Conservation (phyloP, 2,113 vertebrate species). For the Macrotus californicus region DNA sequence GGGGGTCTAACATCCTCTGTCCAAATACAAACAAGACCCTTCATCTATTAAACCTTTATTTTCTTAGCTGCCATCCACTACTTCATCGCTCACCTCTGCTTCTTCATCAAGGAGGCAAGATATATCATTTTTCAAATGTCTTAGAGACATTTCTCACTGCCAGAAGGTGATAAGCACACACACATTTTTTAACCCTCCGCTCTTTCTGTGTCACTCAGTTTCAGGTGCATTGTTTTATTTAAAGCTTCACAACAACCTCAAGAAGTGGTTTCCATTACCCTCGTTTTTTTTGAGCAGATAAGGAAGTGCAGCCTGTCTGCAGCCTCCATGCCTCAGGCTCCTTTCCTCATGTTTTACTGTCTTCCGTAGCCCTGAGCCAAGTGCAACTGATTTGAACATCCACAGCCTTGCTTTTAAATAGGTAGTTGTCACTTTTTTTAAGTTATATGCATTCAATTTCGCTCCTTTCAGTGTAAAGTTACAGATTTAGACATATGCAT, state of each 20-base stretch:
- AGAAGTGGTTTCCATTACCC: background rate
- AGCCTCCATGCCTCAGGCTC: too few relatives aligned
- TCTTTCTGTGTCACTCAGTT: background rate
- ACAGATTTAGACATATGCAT: background rate
- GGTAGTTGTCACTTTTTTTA: background rate
- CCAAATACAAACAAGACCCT: background rate
- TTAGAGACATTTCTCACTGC: background rate
- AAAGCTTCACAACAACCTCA: background rate
- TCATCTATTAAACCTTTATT: background rate
- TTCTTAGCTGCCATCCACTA: background rate
- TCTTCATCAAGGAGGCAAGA: background rate
- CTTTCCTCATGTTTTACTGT: fast-evolving
- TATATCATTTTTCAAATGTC: background rate
- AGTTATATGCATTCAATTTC: background rate
- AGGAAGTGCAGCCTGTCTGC: background rate
- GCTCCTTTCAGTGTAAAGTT: background rate
- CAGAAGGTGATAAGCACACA: background rate
- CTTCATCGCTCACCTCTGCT: background rate
- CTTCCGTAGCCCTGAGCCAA: background rate
- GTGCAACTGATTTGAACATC: background rate
- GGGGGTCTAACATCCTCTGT: background rate
- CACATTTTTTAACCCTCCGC: background rate
- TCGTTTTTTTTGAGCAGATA: background rate
- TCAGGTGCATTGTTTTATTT: background rate
- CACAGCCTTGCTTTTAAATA: background rate